Evolutionary conservation across 1,140 invertebrate species (phyloP).

Genomic region (Apis florea): DNA sequence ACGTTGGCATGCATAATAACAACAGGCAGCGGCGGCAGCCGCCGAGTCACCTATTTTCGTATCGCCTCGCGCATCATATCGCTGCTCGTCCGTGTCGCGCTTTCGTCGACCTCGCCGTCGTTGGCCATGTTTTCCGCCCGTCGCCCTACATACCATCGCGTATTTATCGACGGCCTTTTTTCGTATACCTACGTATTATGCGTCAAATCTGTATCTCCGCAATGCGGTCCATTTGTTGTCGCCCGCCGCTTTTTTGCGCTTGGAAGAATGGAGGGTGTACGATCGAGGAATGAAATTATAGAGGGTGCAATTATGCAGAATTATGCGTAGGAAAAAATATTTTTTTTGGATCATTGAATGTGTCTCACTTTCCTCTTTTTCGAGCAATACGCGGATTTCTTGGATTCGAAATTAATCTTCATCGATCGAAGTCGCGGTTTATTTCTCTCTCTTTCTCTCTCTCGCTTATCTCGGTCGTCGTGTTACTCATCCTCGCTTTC

Average conservation of each 20-base stretch:
- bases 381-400: no score
- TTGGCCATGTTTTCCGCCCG: not conserved
- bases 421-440: not conserved
- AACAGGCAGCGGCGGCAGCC: not conserved
- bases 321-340: no score
- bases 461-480: conserved; percentile 7
- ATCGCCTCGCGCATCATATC: conserved; percentile 16
- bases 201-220: conserved; percentile 14
- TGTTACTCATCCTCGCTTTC: conserved; percentile 32
- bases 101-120: conserved; percentile 19
- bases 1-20: not conserved
- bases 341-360: no score
- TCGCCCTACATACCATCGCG: not conserved
- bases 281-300: no score
- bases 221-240: conserved; percentile 10
- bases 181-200: not conserved
- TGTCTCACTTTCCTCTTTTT: no score
- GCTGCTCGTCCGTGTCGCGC: conserved; percentile 2
- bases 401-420: no score
- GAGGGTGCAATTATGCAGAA: no score
- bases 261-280: no score
- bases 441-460: not conserved
- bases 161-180: conserved; percentile 19
- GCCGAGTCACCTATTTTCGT: conserved; percentile 25
- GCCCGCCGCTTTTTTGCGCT: no score